A percentile compares a stretch with the other conserved stretches of the same genome.
phyloP scores from a whole-genome alignment of 1,140 invertebrate species.

The Holotrichia oblita region DNA sequence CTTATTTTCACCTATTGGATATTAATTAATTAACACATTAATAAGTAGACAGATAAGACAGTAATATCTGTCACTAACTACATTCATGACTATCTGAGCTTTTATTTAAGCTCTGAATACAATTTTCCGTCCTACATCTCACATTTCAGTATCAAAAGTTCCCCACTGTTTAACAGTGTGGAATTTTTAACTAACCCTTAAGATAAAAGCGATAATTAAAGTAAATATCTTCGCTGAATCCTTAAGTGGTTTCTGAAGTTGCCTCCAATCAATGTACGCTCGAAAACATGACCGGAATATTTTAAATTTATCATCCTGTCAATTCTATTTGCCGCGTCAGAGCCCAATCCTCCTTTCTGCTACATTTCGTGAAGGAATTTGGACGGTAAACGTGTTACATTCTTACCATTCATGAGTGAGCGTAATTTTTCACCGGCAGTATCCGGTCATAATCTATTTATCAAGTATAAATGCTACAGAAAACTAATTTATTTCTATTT shows the following conservation, averaged over 20 bases:
- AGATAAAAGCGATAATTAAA: slow-evolving; percentile 21
- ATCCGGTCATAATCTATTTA: slow-evolving; percentile 23
- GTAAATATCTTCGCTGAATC: slow-evolving; percentile 22
- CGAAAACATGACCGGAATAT: slow-evolving; percentile 29
- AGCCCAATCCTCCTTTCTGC: background rate
- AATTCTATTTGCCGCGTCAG: slow-evolving; percentile 1
- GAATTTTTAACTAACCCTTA: background rate
- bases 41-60: too few species aligned
- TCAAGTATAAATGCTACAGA: background rate
- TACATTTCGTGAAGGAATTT: slow-evolving; percentile 9
- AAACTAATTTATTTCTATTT: slow-evolving; percentile 13
- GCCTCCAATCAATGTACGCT: slow-evolving; percentile 26
- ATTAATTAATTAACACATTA: too few species aligned
- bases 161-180: background rate
- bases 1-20: too few species aligned
- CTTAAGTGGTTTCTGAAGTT: slow-evolving; percentile 33
- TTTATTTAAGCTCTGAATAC: too few species aligned
- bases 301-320: slow-evolving; percentile 37
- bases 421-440: slow-evolving; percentile 22
- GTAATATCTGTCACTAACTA: too few species aligned
- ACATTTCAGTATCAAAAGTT: too few species aligned
- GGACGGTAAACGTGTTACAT: slow-evolving; percentile 28
- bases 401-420: slow-evolving; percentile 17
- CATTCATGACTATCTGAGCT: too few species aligned
- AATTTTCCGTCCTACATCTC: too few species aligned